Evolutionary conservation across 2,797 vertebrate genomes (phyloP), one percentile per base, ranked within the genome.

Genomic region (Urocyon cinereoargenteus): DNA sequence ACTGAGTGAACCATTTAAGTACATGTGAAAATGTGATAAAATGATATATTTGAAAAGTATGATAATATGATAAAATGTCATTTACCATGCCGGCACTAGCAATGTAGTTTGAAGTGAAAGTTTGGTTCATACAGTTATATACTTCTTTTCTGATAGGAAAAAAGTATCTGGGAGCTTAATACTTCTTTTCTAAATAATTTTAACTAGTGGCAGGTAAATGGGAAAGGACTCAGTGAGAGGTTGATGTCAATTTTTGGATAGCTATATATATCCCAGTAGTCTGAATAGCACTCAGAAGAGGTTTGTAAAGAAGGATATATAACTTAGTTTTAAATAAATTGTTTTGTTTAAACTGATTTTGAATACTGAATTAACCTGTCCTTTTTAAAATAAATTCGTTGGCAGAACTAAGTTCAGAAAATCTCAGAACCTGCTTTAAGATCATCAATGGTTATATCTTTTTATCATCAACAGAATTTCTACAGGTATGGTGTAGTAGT

Each of bases 391-490:
- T 78, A 75, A 68, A 85, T 92, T 97, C 96, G 73, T 90, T 98
- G 96, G n/a, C 98, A 99, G 99, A 99, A 97, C 95, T 99, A 98
- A 99, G 99, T 98, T 99, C 99, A 14, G 99, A 99, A 99, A 99
- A 99, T 98, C 98, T 99, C 91, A 99, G 99, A 93, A 99, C 99
- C 84, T 99, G 99, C 98, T 99, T 99, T 98, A 99, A 99, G 98
- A 99, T 99, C 72, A 99, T 99, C 98, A 99, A 99, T 96, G 99
- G 99, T 92, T 99, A 99, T 98, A 98, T 99, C 73, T 99, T 99
- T 98, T 99, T 99, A 96, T 99, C 99, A 14, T 99, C 99, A 88
- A 98, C 99, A 57, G 99, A 99, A 96, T 99, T 99, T 98, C 98
- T 99, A 87, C 99, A 99, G 99, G 99, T 99, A 99, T 90, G 98